Evolutionary conservation across 2,113 vertebrate genomes (phyloP).

Genomic region (Falco punctatus): DNA sequence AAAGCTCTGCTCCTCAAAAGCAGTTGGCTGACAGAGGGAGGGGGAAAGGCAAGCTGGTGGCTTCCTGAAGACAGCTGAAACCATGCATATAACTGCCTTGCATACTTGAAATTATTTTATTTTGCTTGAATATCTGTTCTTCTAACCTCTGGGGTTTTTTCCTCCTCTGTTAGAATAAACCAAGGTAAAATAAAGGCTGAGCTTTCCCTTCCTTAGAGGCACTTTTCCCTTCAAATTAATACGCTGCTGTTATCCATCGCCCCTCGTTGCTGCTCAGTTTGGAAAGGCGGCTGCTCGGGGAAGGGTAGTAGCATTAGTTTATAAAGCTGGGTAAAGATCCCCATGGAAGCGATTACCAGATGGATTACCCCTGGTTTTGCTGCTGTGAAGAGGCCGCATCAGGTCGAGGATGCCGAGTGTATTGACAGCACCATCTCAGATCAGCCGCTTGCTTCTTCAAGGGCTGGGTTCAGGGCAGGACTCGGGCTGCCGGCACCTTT

Average conservation of each 20-base stretch:
- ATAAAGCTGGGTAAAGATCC: slow-evolving; percentile 56
- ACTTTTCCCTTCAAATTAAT: not conserved
- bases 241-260: not conserved
- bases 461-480: not conserved
- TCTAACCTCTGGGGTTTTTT: not conserved
- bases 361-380: slow-evolving; percentile 44
- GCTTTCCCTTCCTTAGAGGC: not conserved
- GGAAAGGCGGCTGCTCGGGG: not conserved
- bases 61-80: not conserved
- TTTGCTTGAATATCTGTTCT: not conserved
- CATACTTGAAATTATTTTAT: not conserved
- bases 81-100: not conserved
- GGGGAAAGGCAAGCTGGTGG: not conserved
- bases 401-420: not conserved
- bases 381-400: not conserved
- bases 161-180: not conserved
- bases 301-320: slow-evolving; percentile 36
- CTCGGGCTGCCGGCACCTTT: not conserved
- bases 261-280: not conserved
- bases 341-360: slow-evolving; percentile 53
- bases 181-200: not conserved
- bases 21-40: not conserved
- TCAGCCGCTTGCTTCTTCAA: slow-evolving; percentile 4
- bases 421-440: slow-evolving; percentile 1
- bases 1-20: not conserved